phyloP scores from a whole-genome alignment of 2,113 vertebrate species.

The Perca schrenkii region DNA sequence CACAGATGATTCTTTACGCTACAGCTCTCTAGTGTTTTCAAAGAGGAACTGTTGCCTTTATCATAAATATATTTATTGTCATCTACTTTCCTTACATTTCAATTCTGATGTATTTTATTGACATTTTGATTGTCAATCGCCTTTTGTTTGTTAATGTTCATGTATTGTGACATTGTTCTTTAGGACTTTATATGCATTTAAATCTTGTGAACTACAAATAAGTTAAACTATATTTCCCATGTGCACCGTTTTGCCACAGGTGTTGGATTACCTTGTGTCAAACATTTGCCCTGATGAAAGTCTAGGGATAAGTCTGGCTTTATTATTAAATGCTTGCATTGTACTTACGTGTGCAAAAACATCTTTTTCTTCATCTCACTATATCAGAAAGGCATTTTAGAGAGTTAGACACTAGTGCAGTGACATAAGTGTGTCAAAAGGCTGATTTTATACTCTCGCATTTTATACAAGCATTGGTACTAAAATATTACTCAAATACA shows the following conservation, averaged over 20 bases:
- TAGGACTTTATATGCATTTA: neutral
- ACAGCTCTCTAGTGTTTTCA: constrained; percentile 46
- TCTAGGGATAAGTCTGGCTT: constrained; percentile 11
- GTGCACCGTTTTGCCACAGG: neutral
- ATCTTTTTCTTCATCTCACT: neutral
- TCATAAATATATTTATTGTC: constrained; percentile 3
- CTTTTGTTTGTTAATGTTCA: neutral
- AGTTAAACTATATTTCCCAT: neutral
- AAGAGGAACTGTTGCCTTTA: constrained; percentile 16
- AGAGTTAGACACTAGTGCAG: neutral
- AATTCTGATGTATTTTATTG: neutral
- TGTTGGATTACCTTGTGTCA: constrained; percentile 14
- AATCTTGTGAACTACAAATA: neutral
- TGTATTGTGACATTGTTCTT: constrained; percentile 11
- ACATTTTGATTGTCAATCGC: neutral
- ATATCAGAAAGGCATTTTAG: neutral
- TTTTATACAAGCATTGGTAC: neutral
- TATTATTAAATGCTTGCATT: neutral
- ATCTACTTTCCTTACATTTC: neutral
- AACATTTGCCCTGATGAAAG: constrained; percentile 9
- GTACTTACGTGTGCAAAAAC: neutral
- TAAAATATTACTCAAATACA: neutral
- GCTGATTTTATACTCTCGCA: neutral
- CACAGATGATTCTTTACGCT: constrained; percentile 61
- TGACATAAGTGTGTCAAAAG: neutral